Conservation (phyloP, 92 coral and sea anemone genomes). For the Metridium senile region DNA sequence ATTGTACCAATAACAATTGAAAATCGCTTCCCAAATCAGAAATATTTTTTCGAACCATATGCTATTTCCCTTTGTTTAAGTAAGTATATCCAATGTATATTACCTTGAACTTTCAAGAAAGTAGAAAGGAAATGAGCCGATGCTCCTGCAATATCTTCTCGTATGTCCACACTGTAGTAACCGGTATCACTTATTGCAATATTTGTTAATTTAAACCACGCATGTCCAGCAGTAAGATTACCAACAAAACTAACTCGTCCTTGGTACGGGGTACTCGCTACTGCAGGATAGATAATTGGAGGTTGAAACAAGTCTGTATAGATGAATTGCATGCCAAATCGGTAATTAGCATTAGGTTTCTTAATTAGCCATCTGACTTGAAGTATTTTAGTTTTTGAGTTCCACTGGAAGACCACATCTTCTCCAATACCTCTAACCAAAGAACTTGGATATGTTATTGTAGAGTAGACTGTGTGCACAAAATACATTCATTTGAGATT, state of each 20-base stretch:
- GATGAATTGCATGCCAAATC: too few relatives aligned
- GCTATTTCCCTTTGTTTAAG: too few relatives aligned
- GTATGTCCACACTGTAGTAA: background rate
- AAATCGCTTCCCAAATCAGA: too few relatives aligned
- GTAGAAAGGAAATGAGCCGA: background rate
- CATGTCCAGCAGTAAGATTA: slow-evolving; percentile 3
- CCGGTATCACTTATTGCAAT: background rate
- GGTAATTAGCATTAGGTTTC: background rate
- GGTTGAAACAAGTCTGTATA: background rate
- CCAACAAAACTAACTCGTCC: slow-evolving; percentile 17
- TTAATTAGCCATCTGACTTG: background rate
- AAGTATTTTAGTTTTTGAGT: background rate
- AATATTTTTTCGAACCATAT: too few relatives aligned
- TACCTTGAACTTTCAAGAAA: background rate
- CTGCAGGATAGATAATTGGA: background rate
- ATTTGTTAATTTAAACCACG: slow-evolving; percentile 5
- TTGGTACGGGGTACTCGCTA: background rate
- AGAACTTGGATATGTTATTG: background rate
- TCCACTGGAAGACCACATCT: background rate
- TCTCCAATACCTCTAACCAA: background rate
- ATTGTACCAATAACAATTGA: too few relatives aligned
- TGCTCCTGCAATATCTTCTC: background rate
- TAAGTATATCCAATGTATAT: too few relatives aligned
- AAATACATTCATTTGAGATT: too few relatives aligned
- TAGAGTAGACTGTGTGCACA: background rate